Conservation (phyloP, 64 coral and sea anemone genomes). For the Pocillopora verrucosa region DNA sequence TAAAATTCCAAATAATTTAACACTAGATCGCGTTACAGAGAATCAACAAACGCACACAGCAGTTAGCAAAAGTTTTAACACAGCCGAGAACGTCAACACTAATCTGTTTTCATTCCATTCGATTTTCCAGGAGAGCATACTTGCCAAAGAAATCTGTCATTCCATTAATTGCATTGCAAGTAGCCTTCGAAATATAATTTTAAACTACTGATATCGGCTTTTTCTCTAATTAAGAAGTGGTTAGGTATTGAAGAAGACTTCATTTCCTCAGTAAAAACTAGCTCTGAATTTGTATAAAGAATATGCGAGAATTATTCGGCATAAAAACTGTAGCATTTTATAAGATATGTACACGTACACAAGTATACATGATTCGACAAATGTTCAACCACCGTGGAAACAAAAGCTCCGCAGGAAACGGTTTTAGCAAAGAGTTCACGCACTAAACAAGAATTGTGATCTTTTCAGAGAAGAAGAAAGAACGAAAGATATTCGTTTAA, state of each 20-base stretch:
- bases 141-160: neutral
- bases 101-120: neutral
- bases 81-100: constrained; percentile 24
- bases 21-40: neutral
- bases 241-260: neutral
- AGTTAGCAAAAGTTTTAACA: constrained; percentile 22
- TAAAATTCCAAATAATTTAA: neutral
- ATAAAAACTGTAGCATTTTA: neutral
- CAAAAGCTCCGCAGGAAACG: neutral
- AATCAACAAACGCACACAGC: constrained; percentile 25
- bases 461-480: neutral
- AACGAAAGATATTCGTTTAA: neutral
- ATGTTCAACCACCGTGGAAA: neutral
- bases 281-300: neutral
- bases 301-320: neutral
- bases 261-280: neutral
- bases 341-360: neutral
- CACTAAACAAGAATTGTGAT: neutral
- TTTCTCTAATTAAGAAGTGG: neutral
- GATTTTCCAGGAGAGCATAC: neutral
- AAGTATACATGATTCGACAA: neutral
- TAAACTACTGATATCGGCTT: neutral
- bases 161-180: neutral
- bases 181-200: neutral
- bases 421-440: neutral